A percentile compares a stretch with the other conserved stretches of the same genome.
Evolutionary conservation across 2,888 invertebrate species (phyloP).

Genomic region (Troides oblongomaculatus): DNA sequence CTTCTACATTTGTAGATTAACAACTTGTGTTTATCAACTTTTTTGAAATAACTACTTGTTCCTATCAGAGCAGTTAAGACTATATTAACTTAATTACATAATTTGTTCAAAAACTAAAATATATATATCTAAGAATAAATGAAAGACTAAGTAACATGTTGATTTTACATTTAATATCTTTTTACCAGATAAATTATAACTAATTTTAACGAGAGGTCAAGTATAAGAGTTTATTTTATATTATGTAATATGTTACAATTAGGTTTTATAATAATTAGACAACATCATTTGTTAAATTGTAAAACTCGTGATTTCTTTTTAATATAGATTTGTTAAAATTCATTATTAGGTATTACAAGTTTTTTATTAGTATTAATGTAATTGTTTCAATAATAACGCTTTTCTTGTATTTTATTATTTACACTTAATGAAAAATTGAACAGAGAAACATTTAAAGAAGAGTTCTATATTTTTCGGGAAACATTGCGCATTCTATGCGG

Average conservation of each 20-base stretch:
- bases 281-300: background rate
- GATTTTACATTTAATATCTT: background rate
- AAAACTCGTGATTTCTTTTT: background rate
- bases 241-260: conserved; percentile 2
- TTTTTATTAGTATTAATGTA: background rate
- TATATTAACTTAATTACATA: background rate
- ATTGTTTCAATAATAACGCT: background rate
- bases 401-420: background rate
- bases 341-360: background rate
- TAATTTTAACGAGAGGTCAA: conserved; percentile 12
- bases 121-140: background rate
- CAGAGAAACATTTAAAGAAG: background rate
- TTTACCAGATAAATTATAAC: background rate
- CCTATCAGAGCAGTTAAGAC: background rate
- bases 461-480: conserved; percentile 18
- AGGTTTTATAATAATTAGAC: background rate
- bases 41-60: background rate
- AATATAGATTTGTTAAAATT: background rate
- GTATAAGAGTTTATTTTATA: background rate
- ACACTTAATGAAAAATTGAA: background rate
- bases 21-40: background rate
- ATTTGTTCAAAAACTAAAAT: background rate
- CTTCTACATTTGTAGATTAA: background rate
- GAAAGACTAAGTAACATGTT: background rate
- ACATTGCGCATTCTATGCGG: conserved; percentile 62